phyloP scores from a whole-genome alignment of 2,888 invertebrate species.

The Nemotelus pantherinus region DNA sequence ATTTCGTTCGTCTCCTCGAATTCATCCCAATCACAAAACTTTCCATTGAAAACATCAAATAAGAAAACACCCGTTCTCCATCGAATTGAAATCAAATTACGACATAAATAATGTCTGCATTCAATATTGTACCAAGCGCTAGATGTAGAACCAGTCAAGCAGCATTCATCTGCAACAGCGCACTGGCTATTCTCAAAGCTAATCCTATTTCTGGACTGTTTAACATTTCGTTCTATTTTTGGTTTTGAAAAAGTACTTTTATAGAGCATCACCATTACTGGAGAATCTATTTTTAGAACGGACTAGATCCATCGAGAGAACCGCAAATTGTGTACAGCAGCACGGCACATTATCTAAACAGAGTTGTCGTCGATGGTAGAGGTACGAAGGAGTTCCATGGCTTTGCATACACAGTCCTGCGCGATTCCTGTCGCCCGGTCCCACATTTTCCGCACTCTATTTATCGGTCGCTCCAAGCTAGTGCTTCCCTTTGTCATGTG shows the following conservation, averaged over 20 bases:
- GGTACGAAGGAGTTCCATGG: constrained; percentile 24
- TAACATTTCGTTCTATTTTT: constrained; percentile 38
- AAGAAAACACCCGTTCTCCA: too few relatives aligned
- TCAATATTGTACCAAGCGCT: constrained; percentile 9
- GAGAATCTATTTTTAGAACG: constrained; percentile 27
- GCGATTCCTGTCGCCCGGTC: constrained; percentile 1
- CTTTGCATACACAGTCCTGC: constrained; percentile 18
- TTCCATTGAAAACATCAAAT: too few relatives aligned
- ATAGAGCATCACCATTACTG: constrained; percentile 40
- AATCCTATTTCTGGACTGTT: constrained; percentile 40
- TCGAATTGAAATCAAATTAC: constrained; percentile 14
- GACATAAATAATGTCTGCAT: constrained; percentile 28
- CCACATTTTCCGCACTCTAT: neutral
- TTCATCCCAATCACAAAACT: neutral
- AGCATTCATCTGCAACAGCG: neutral
- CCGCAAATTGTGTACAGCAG: constrained; percentile 28
- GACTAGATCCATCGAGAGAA: constrained; percentile 11
- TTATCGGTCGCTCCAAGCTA: neutral
- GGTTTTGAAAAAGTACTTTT: constrained; percentile 31
- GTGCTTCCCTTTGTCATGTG: constrained; percentile 19
- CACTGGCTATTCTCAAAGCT: constrained; percentile 36
- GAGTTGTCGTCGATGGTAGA: neutral
- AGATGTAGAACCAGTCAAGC: neutral
- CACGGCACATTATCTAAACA: constrained; percentile 34
- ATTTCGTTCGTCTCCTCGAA: neutral